These are phyloP conservation scores for Telmatherina bonti DNA, from an alignment of 2,797 vertebrate genomes.

Conservation along the genomic window DNA sequence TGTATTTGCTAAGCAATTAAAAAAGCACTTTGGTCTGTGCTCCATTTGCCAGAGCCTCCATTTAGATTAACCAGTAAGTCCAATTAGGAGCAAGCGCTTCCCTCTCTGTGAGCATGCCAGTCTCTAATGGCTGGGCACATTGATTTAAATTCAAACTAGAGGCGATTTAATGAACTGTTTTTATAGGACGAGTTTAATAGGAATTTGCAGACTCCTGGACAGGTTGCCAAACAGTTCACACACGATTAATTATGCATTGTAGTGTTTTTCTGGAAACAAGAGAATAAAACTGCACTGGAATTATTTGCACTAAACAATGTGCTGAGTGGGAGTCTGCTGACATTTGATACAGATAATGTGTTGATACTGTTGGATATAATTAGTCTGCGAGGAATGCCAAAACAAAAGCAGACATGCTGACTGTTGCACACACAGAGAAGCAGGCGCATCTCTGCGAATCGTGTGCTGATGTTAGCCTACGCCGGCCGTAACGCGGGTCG, in stretches of 20 bases:
- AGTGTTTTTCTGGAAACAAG: conserved; percentile 58
- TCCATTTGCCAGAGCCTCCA: conserved; percentile 79
- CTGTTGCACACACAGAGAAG: not conserved
- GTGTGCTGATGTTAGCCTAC: not conserved
- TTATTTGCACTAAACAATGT: conserved; percentile 20
- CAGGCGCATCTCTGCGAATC: not conserved
- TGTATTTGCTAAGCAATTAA: conserved; percentile 81
- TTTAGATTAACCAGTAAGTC: conserved; percentile 82
- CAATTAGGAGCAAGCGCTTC: conserved; percentile 78
- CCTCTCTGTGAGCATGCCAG: conserved; percentile 71
- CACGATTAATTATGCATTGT: conserved; percentile 80
- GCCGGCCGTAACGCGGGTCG: no score
- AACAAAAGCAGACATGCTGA: conserved; percentile 4
- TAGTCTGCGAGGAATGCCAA: not conserved
- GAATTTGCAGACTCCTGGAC: conserved; percentile 77
- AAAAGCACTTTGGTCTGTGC: conserved; percentile 79
- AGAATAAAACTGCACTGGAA: conserved; percentile 47
- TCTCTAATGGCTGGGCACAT: conserved; percentile 84
- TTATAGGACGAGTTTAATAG: conserved; percentile 82
- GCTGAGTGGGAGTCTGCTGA: conserved; percentile 17
- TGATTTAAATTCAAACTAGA: conserved; percentile 87
- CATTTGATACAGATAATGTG: conserved; percentile 27
- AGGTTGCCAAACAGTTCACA: conserved; percentile 77
- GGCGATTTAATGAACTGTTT: conserved; percentile 86
- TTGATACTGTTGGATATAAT: conserved; percentile 27